phyloP scores from a whole-genome alignment of 2,888 invertebrate genomes.

The Exephanes ischioxanthus region DNA sequence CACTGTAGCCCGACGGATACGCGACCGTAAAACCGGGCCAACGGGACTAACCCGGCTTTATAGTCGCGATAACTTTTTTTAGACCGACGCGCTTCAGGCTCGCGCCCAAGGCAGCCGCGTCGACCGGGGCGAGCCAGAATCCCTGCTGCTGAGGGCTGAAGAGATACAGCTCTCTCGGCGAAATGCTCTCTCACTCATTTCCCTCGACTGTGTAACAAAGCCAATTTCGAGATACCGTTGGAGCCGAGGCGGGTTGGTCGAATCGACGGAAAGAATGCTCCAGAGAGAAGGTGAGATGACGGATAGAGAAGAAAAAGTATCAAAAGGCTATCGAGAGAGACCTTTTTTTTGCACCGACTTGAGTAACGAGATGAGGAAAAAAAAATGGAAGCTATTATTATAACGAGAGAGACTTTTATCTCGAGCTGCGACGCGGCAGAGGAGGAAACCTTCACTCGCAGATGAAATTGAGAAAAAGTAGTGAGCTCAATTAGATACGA shows the following conservation, averaged over 20 bases:
- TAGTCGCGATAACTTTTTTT: constrained; percentile 67
- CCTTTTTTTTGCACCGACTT: not conserved
- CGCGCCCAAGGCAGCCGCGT: not conserved
- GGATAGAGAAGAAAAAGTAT: constrained; percentile 7
- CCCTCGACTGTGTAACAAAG: constrained; percentile 59
- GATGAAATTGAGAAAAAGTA: constrained; percentile 15
- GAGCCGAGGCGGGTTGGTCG: constrained; percentile 1
- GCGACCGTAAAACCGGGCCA: constrained; percentile 70
- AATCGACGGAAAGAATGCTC: constrained; percentile 16
- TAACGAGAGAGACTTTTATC: constrained; percentile 52
- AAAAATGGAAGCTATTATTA: constrained; percentile 32
- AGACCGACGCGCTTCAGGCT: not conserved
- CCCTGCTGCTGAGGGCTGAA: not conserved
- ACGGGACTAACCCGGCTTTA: constrained; percentile 70
- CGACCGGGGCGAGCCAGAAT: not conserved
- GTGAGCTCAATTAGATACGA: constrained; percentile 50
- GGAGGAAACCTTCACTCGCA: not conserved
- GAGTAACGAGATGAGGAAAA: not conserved
- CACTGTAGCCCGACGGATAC: constrained; percentile 28
- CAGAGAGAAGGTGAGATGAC: not conserved
- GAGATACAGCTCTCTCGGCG: not conserved
- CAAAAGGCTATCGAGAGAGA: constrained; percentile 7
- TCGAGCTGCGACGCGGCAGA: not conserved
- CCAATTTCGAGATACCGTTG: constrained; percentile 54
- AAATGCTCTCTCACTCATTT: constrained; percentile 11